A percentile compares a stretch with the other conserved stretches of the same genome.
These are phyloP conservation scores for Amblyraja radiata DNA, from an alignment of 2,797 vertebrate genomes.

Conservation along the genomic window DNA sequence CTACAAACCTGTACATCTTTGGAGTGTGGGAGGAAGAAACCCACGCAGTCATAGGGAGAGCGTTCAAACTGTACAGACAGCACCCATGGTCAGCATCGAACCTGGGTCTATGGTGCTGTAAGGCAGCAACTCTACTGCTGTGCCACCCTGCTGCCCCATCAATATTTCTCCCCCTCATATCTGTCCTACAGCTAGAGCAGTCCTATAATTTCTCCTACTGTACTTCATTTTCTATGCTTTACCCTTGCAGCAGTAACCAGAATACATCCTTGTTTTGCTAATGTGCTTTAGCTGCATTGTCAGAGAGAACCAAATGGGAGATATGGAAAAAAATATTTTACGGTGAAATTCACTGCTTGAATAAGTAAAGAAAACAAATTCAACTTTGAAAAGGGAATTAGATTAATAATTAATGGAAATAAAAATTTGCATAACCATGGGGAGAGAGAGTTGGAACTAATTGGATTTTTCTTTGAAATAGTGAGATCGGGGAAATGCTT, in stretches of 20 bases:
- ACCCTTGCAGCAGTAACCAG: neutral
- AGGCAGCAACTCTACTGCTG: no score
- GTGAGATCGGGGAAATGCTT: neutral
- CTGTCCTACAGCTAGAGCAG: neutral
- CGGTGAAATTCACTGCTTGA: neutral
- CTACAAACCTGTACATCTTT: no score
- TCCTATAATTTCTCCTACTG: neutral
- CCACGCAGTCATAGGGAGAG: no score
- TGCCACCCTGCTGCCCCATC: no score
- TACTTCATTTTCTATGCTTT: neutral
- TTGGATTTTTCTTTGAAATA: neutral
- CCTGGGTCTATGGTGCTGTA: no score
- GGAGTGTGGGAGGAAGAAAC: no score
- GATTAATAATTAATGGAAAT: neutral
- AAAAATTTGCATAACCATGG: neutral
- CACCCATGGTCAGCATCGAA: no score
- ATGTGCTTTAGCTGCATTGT: neutral
- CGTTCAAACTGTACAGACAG: no score
- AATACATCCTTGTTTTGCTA: neutral
- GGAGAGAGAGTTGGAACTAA: neutral
- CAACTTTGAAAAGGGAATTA: neutral
- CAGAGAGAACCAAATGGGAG: neutral
- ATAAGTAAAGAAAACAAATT: neutral
- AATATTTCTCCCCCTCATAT: neutral
- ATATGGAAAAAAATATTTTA: neutral